Percentiles rank a stretch among this genome's conserved stretches.
These are phyloP conservation scores for Leucozona laternaria DNA, from an alignment of 2,888 invertebrate genomes.

Conservation along the genomic window DNA sequence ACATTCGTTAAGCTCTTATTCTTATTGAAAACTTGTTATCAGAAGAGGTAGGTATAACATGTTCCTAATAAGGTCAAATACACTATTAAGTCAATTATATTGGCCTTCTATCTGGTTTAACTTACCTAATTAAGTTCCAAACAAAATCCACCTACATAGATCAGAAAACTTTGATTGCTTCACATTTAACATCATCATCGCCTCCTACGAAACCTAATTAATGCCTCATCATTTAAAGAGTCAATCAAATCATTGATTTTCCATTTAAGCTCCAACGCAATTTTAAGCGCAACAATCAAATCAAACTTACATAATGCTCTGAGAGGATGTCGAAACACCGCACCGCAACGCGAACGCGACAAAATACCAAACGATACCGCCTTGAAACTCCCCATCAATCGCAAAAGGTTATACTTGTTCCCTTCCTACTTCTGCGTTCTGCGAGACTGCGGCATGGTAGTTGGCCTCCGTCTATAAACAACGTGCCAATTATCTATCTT, in stretches of 20 bases:
- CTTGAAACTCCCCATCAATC: slow-evolving; percentile 66
- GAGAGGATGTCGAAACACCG: slow-evolving; percentile 37
- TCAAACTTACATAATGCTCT: not conserved
- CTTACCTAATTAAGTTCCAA: slow-evolving; percentile 1
- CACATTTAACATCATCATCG: slow-evolving; percentile 41
- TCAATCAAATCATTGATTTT: slow-evolving; percentile 44
- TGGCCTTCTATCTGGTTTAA: not conserved
- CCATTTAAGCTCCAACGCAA: slow-evolving; percentile 44
- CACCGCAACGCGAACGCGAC: slow-evolving; percentile 41
- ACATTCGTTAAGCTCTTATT: not conserved
- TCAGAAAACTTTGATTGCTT: slow-evolving; percentile 30
- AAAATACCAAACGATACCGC: slow-evolving; percentile 62
- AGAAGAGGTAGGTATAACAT: not conserved
- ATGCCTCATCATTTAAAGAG: slow-evolving; percentile 54
- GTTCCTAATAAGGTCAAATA: not conserved
- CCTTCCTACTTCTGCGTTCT: slow-evolving; percentile 10
- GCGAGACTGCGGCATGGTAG: not conserved
- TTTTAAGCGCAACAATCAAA: slow-evolving; percentile 14
- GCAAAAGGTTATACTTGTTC: slow-evolving; percentile 47
- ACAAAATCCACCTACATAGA: slow-evolving; percentile 24
- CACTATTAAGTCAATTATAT: not conserved
- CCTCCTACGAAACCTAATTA: slow-evolving; percentile 60
- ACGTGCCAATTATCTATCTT: slow-evolving; percentile 63
- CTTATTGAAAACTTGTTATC: not conserved
- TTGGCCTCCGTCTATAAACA: slow-evolving; percentile 13